These are phyloP conservation scores for Sardina pilchardus DNA, from an alignment of 2,113 vertebrate species.

Conservation along the genomic window DNA sequence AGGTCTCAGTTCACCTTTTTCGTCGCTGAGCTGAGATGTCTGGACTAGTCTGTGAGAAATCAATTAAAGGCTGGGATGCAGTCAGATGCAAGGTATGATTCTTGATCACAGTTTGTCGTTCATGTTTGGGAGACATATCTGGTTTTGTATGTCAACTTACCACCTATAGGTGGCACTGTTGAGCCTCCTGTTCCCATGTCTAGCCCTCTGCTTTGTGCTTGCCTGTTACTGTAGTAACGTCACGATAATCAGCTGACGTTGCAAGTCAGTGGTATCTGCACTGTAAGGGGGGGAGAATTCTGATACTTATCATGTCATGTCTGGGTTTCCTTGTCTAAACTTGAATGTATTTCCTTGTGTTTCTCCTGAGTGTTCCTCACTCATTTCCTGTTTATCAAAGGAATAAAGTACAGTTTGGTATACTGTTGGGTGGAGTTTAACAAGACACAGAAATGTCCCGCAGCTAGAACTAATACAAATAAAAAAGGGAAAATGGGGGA, in stretches of 20 bases:
- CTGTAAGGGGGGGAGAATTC: not conserved
- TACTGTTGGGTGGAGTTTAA: not conserved
- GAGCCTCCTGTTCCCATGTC: not conserved
- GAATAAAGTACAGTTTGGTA: not conserved
- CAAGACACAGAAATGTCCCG: not conserved
- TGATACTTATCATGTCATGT: not conserved
- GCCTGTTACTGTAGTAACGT: not conserved
- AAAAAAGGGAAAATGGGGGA: not conserved
- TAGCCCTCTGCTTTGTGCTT: not conserved
- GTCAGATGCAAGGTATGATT: not conserved
- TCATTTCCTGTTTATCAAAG: constrained; percentile 15
- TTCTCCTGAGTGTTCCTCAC: not conserved
- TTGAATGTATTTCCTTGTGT: not conserved
- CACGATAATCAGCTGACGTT: not conserved
- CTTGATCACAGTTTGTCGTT: not conserved
- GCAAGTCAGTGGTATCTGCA: not conserved
- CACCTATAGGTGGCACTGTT: not conserved
- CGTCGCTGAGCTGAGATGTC: not conserved
- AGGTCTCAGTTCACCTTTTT: not conserved
- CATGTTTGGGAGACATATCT: not conserved
- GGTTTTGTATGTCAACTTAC: not conserved
- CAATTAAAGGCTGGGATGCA: not conserved
- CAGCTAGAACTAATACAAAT: not conserved
- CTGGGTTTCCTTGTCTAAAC: not conserved
- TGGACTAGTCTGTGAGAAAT: not conserved